Evolutionary conservation across 2,888 invertebrate genomes (phyloP).

Genomic region (Heliconius hortense): DNA sequence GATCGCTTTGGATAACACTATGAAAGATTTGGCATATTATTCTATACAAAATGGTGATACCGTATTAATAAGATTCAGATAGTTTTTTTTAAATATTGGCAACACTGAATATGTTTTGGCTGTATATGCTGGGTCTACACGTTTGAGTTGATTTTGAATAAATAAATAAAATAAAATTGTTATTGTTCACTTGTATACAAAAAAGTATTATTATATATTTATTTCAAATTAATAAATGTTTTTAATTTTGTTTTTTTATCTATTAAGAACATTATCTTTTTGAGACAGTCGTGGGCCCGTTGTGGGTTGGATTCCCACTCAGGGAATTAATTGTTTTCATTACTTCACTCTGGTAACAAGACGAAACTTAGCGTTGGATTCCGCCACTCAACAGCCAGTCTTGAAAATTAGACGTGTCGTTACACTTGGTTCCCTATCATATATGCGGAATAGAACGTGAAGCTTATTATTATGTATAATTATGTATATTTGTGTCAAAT

Average conservation of each 20-base stretch:
- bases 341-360: background rate
- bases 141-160: background rate
- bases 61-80: slow-evolving; percentile 86
- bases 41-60: slow-evolving; percentile 92
- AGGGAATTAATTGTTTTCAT: background rate
- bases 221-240: background rate
- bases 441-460: background rate
- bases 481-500: background rate
- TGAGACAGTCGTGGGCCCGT: background rate
- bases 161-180: background rate
- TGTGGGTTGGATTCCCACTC: background rate
- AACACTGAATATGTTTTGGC: slow-evolving; percentile 44
- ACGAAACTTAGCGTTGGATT: background rate
- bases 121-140: slow-evolving; percentile 6
- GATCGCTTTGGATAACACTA: slow-evolving; percentile 89
- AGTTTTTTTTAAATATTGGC: slow-evolving; percentile 49
- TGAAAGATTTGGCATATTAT: slow-evolving; percentile 91
- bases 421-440: background rate
- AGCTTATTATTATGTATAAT: background rate
- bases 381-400: background rate
- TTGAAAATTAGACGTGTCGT: background rate
- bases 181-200: background rate
- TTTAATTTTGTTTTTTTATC: background rate
- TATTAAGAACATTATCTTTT: background rate
- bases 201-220: slow-evolving; percentile 15